Conservation (phyloP, 2,113 vertebrate genomes). For the Typhlomys cinereus region DNA sequence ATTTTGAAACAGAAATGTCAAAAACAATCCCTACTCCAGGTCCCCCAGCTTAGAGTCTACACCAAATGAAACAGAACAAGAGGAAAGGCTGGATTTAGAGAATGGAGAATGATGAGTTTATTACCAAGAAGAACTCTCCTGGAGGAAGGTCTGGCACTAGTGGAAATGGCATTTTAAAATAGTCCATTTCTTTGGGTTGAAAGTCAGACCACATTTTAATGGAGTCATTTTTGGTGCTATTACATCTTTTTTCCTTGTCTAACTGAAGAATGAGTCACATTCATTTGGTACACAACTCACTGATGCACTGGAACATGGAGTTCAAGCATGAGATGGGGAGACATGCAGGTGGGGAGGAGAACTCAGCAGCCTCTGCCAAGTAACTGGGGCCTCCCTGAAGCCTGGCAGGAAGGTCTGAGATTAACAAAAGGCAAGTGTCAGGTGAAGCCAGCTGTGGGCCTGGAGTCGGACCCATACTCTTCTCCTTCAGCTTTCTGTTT, state of each 20-base stretch:
- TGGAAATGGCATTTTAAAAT: constrained; percentile 32
- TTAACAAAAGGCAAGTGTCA: neutral
- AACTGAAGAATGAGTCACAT: neutral
- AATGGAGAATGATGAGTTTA: neutral
- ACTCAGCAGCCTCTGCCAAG: neutral
- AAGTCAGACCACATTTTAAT: constrained; percentile 18
- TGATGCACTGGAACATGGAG: neutral
- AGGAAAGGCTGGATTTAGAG: neutral
- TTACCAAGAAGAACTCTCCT: neutral
- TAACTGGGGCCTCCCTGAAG: neutral
- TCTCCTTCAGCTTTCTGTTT: neutral
- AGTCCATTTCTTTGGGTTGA: constrained; percentile 5
- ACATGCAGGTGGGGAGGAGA: neutral
- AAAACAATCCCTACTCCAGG: neutral
- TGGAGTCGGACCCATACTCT: neutral
- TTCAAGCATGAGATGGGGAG: neutral
- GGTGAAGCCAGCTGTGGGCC: neutral
- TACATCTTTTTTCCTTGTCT: neutral
- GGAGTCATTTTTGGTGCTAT: neutral
- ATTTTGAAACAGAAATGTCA: constrained; percentile 63
- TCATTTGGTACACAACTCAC: neutral
- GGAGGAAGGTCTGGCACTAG: neutral
- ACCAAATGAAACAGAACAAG: constrained; percentile 4
- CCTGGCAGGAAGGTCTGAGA: neutral
- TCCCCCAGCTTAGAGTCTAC: neutral